Evolutionary conservation across 2,888 invertebrate genomes (phyloP).

Genomic region (Pollenia angustigena): DNA sequence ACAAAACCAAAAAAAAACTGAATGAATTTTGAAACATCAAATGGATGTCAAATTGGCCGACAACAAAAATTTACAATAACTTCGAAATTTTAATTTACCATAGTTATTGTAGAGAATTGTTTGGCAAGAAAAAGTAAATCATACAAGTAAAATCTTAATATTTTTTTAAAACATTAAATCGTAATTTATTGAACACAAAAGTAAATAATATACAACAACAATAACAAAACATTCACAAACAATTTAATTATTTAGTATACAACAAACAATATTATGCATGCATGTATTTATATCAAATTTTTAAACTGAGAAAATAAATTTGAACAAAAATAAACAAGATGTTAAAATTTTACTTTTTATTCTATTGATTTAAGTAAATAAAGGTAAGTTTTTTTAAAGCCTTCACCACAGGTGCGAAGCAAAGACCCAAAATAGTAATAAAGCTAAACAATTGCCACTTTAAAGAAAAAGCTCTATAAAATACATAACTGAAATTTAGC

Average conservation of each 20-base stretch:
- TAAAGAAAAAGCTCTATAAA: too few species aligned
- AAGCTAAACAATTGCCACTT: too few species aligned
- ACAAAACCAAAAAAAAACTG: slow-evolving; percentile 63
- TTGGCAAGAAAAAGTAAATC: slow-evolving; percentile 14
- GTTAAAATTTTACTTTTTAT: not conserved
- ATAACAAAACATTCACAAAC: slow-evolving; percentile 73
- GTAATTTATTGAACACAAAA: slow-evolving; percentile 74
- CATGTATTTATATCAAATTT: slow-evolving; percentile 84
- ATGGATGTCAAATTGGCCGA: slow-evolving; percentile 29
- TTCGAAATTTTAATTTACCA: slow-evolving; percentile 54
- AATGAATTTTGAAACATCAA: slow-evolving; percentile 35
- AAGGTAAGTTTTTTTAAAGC: too few species aligned
- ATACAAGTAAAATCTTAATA: slow-evolving; percentile 62
- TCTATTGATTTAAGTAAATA: too few species aligned
- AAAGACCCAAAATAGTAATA: too few species aligned
- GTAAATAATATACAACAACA: slow-evolving; percentile 72
- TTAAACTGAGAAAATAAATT: slow-evolving; percentile 81
- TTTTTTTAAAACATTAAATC: slow-evolving; percentile 66
- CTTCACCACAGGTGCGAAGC: too few species aligned
- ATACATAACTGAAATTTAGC: too few species aligned
- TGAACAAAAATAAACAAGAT: slow-evolving; percentile 75
- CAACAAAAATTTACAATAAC: slow-evolving; percentile 33
- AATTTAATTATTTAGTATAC: slow-evolving; percentile 82
- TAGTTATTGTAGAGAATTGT: slow-evolving; percentile 61
- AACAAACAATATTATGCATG: slow-evolving; percentile 81